A percentile compares a stretch with the other conserved stretches of the same genome.
Conservation (phyloP, 2,113 vertebrate species). For the Hiodon tergisus region DNA sequence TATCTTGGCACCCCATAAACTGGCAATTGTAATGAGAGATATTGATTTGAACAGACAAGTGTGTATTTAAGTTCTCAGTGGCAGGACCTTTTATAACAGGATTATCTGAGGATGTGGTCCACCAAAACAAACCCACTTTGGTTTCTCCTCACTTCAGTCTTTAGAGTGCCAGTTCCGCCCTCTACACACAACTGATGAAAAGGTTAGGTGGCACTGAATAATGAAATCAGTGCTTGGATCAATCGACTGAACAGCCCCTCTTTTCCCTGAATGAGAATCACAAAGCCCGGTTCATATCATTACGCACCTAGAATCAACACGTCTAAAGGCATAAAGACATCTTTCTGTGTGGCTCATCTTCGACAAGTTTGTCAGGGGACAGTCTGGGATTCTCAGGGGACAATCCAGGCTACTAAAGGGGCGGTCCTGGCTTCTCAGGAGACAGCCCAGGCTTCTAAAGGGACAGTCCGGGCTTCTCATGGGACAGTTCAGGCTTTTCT, state of each 20-base stretch:
- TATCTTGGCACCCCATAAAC: too few species aligned
- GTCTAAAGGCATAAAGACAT: not conserved
- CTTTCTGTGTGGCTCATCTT: not conserved
- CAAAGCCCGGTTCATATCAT: constrained; percentile 23
- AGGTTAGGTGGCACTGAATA: constrained; percentile 52
- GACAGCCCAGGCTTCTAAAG: too few species aligned
- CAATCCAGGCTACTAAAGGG: too few species aligned
- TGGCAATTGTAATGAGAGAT: not conserved
- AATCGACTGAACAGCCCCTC: constrained; percentile 36
- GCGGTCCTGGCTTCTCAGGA: too few species aligned
- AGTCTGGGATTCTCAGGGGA: not conserved
- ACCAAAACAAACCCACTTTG: constrained; percentile 27
- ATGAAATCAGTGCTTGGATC: constrained; percentile 48
- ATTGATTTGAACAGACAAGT: constrained; percentile 29
- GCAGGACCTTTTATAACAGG: not conserved
- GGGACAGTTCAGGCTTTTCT: too few species aligned
- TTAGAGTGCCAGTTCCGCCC: constrained; percentile 32
- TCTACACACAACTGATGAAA: constrained; percentile 39
- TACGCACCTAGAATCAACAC: not conserved
- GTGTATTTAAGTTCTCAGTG: constrained; percentile 20
- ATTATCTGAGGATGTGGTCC: not conserved
- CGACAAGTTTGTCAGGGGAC: not conserved
- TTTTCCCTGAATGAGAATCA: not conserved
- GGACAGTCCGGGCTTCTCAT: too few species aligned
- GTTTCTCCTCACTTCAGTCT: constrained; percentile 3